Percentiles rank a stretch among this genome's conserved stretches.
phyloP scores from a whole-genome alignment of 2,888 invertebrate genomes.

The Synergus japonicus region DNA sequence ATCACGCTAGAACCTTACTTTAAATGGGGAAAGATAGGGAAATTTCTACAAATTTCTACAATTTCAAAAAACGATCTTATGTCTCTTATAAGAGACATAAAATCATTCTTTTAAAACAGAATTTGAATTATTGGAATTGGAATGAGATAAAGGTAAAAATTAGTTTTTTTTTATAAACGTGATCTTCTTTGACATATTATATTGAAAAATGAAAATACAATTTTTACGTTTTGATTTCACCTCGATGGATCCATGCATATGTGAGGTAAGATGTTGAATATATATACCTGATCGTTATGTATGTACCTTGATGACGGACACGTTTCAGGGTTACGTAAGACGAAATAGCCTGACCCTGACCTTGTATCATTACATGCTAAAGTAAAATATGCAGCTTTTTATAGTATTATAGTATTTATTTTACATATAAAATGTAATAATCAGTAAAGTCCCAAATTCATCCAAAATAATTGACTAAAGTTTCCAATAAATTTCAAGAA shows the following conservation, averaged over 20 bases:
- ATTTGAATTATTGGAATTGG: slow-evolving; percentile 8
- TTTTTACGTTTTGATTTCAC: slow-evolving; percentile 16
- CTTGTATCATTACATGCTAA: background rate
- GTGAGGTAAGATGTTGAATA: background rate
- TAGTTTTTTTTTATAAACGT: slow-evolving; percentile 6
- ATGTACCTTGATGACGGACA: slow-evolving; percentile 16
- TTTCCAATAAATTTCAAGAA: too few species aligned
- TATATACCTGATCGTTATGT: background rate
- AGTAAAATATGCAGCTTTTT: too few species aligned
- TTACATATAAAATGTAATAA: too few species aligned
- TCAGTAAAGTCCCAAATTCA: too few species aligned
- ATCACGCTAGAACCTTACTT: too few species aligned
- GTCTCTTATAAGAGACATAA: background rate
- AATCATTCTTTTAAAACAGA: background rate
- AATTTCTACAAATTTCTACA: too few species aligned
- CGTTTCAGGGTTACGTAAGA: slow-evolving; percentile 22
- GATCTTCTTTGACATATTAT: background rate
- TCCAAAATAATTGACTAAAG: too few species aligned
- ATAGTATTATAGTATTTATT: too few species aligned
- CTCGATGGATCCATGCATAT: background rate
- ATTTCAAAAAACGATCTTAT: too few species aligned
- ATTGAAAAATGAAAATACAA: background rate
- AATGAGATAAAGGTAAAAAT: background rate
- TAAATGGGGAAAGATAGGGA: too few species aligned
- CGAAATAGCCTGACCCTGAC: background rate